Conservation (phyloP, 2,113 vertebrate genomes). For the Nanorana parkeri region DNA sequence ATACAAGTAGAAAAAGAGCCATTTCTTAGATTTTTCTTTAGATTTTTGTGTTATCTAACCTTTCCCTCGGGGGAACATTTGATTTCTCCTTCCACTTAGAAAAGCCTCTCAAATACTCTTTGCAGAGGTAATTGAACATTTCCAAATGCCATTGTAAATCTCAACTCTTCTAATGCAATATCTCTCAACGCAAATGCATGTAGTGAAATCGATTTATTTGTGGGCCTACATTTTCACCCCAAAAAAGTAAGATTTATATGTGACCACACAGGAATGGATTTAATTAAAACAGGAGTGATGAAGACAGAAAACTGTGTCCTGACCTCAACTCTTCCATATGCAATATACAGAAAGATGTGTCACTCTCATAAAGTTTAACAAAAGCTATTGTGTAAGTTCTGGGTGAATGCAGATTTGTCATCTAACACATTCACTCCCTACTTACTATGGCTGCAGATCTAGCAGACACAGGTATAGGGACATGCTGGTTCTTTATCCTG, state of each 20-base stretch:
- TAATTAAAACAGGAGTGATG: background rate
- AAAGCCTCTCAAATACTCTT: conserved; percentile 38
- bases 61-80: conserved; percentile 37
- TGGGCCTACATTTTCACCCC: background rate
- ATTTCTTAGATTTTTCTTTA: conserved; percentile 16
- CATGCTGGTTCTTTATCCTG: too few relatives aligned
- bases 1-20: conserved; percentile 15
- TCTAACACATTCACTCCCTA: too few relatives aligned
- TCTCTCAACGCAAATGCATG: conserved; percentile 32
- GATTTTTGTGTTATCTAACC: conserved; percentile 28
- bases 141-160: conserved; percentile 41
- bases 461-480: too few relatives aligned
- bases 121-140: conserved; percentile 39
- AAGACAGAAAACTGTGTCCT: too few relatives aligned
- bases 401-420: too few relatives aligned
- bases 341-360: too few relatives aligned
- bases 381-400: too few relatives aligned
- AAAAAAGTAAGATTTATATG: background rate
- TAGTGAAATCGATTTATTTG: background rate
- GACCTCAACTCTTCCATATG: too few relatives aligned
- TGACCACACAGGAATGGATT: background rate
- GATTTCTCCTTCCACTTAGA: conserved; percentile 24
- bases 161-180: conserved; percentile 19
- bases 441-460: too few relatives aligned
- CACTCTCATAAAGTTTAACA: too few relatives aligned